Percentiles rank a stretch among this genome's conserved stretches.
Conservation (phyloP, 2,113 vertebrate species). For the Hydrolagus affinis region DNA sequence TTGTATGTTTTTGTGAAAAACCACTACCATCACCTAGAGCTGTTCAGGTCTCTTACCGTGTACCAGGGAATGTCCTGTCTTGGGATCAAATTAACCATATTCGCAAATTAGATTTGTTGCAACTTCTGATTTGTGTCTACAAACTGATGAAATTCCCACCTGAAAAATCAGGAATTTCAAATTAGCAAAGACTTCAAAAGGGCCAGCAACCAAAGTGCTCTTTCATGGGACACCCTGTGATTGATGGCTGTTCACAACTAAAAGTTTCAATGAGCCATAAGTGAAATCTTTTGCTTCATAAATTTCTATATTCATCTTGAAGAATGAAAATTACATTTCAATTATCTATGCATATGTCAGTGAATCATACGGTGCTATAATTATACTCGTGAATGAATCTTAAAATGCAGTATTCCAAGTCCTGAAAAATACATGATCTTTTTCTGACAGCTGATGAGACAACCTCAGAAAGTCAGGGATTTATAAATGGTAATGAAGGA, state of each 20-base stretch:
- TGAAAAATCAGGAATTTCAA: too few species aligned
- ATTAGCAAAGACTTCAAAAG: too few species aligned
- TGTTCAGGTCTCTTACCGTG: too few species aligned
- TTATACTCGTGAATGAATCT: constrained; percentile 24
- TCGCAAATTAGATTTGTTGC: too few species aligned
- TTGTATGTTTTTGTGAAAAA: too few species aligned
- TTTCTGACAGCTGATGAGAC: not conserved
- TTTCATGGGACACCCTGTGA: not conserved
- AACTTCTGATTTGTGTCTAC: too few species aligned
- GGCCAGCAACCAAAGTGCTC: not conserved
- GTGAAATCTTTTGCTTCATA: not conserved
- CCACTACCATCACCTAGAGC: too few species aligned
- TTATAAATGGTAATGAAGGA: not conserved
- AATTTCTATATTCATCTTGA: not conserved
- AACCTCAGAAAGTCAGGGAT: not conserved
- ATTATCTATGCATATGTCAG: not conserved
- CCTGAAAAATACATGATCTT: constrained; percentile 9
- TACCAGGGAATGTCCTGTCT: too few species aligned
- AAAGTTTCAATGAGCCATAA: not conserved
- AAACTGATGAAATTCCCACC: too few species aligned
- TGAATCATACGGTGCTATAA: constrained; percentile 1
- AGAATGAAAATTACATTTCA: not conserved
- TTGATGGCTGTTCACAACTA: not conserved
- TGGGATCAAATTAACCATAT: too few species aligned
- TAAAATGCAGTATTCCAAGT: not conserved